A percentile compares a stretch with the other conserved stretches of the same genome.
Conservation (phyloP, 2,888 invertebrate genomes). For the Pocota personata region DNA sequence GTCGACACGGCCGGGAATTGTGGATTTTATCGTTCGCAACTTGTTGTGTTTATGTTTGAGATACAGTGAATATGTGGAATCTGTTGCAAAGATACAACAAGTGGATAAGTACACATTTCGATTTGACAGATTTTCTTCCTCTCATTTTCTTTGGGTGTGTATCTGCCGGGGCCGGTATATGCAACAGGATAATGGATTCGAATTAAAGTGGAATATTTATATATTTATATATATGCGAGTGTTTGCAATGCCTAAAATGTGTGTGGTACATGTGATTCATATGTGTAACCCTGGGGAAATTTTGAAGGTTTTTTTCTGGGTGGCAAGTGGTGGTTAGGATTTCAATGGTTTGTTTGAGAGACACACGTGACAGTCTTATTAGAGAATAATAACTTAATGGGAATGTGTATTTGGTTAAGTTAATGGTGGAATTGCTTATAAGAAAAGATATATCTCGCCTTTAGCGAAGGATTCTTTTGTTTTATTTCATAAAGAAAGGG, state of each 20-base stretch:
- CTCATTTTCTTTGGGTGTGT: background rate
- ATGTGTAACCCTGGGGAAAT: background rate
- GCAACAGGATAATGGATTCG: slow-evolving; percentile 14
- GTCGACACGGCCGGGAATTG: slow-evolving; percentile 34
- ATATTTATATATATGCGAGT: background rate
- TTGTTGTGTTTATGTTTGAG: slow-evolving; percentile 71
- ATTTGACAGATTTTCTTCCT: background rate
- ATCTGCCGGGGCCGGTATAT: background rate
- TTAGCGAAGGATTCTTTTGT: no score
- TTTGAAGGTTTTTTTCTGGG: background rate
- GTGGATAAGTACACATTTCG: background rate
- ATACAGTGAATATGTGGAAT: slow-evolving; percentile 25
- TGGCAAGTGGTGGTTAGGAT: background rate
- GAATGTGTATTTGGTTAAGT: background rate
- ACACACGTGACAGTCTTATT: background rate
- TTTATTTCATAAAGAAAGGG: no score
- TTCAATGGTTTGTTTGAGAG: background rate
- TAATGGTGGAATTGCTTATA: background rate
- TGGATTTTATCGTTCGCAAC: slow-evolving; percentile 46
- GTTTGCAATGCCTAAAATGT: background rate
- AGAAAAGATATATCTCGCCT: background rate
- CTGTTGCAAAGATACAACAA: slow-evolving; percentile 26
- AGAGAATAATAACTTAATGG: background rate
- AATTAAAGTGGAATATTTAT: background rate
- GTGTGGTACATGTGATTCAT: background rate